These are phyloP conservation scores for Neomorphus geoffroyi DNA, from an alignment of 2,797 vertebrate genomes.

Conservation along the genomic window DNA sequence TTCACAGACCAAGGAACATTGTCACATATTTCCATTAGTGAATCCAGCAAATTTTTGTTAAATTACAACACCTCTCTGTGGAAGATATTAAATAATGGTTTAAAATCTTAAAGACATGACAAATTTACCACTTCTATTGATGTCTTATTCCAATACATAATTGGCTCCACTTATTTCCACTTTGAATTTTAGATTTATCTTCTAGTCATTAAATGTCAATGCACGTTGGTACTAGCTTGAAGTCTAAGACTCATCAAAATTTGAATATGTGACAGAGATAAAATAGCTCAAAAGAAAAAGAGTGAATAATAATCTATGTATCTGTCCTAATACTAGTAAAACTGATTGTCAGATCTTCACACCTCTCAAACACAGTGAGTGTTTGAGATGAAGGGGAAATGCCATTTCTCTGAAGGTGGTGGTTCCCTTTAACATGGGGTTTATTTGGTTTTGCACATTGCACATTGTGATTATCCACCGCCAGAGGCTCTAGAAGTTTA, in stretches of 20 bases:
- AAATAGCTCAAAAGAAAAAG: neutral
- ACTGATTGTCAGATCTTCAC: neutral
- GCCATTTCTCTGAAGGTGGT: neutral
- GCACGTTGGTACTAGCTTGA: neutral
- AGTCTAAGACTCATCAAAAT: neutral
- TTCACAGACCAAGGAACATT: neutral
- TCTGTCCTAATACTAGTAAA: neutral
- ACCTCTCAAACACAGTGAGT: neutral
- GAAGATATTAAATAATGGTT: slow-evolving; percentile 11
- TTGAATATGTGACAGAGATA: neutral
- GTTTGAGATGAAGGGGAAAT: neutral
- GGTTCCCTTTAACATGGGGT: neutral
- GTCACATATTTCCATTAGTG: neutral
- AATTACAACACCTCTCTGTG: neutral
- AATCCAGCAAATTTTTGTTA: neutral
- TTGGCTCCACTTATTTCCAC: neutral
- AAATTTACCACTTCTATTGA: neutral
- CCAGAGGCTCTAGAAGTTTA: neutral
- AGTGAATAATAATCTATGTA: neutral
- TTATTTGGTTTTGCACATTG: neutral
- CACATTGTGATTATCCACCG: neutral
- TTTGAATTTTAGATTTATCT: neutral
- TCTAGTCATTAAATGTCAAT: neutral
- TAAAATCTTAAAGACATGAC: neutral
- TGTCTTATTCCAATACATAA: neutral